Evolutionary conservation across 2,888 invertebrate genomes (phyloP), one percentile per base, ranked within the genome.

Genomic region (Nomada ruficornis): DNA sequence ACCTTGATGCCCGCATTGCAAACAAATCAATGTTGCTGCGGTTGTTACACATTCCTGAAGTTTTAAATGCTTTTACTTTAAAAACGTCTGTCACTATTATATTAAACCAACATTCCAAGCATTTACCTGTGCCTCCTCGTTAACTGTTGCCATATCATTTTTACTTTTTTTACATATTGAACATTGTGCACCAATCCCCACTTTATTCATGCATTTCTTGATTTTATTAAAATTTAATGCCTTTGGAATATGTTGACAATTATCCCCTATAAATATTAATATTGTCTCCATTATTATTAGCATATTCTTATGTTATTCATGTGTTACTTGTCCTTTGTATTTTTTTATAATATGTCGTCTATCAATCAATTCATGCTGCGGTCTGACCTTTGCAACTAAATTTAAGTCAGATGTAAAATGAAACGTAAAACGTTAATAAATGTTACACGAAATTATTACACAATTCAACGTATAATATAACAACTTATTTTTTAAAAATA

Each of bases 1-100:
- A 29, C 96, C 95, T 91, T 97, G 96, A 60, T 96, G 94, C 2
- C 97, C 98, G 93, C 98, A 98, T 85, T 96, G 96, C 81, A 98
- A 94, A 91, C 98, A 98, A 94, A 98, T 95, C 97, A 97, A 97
- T 80, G 97, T 93, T 0, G 94, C 50, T 4, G 76, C 71, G 15
- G 74, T 82, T 5, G 68, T 62, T 26, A 74, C 57, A 36, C 71
- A 67, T 15, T 68, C 84, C 91, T 93, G 65, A 50, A 80, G 18
- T 69, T 47, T 50, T 23, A 23, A 3, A 54, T 47, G 71, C 60
- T 15, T 42, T 26, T 2, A 36, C n/a, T 5, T 29, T 5, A n/a
- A 10, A 20, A 47, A 67, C 50, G 64, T 54, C 2, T 18, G n/a
- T 7, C 18, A 15, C 13, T 13, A 54, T 18, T 11, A 23, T 36